A percentile compares a stretch with the other conserved stretches of the same genome.
These are phyloP conservation scores for Megaptera novaeangliae DNA, from an alignment of 2,113 vertebrate species.

Conservation along the genomic window DNA sequence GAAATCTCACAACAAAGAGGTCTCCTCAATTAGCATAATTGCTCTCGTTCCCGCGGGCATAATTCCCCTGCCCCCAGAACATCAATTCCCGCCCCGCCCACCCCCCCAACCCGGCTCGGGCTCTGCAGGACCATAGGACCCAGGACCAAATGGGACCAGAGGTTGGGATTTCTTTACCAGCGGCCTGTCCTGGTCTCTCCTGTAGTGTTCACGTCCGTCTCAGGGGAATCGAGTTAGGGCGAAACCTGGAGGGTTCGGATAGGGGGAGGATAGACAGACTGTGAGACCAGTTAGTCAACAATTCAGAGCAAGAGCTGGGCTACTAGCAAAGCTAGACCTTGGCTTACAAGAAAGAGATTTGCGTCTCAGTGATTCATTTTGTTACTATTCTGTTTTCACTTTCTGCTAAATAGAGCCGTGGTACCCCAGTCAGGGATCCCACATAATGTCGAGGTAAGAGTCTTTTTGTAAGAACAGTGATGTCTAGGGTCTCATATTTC, in stretches of 20 bases:
- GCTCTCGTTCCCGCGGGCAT: neutral
- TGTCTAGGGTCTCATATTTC: neutral
- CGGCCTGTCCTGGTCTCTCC: neutral
- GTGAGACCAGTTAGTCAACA: neutral
- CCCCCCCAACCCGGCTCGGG: neutral
- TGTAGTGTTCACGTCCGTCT: neutral
- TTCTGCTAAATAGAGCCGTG: neutral
- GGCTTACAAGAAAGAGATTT: neutral
- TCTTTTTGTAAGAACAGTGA: accelerated
- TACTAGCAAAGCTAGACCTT: neutral
- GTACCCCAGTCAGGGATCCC: neutral
- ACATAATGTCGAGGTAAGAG: neutral
- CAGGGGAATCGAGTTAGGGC: neutral
- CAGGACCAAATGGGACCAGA: neutral
- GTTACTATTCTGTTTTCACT: neutral
- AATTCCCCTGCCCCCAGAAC: neutral
- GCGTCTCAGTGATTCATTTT: neutral
- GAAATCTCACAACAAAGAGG: slow-evolving; percentile 41
- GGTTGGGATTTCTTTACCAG: neutral
- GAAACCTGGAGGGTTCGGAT: neutral
- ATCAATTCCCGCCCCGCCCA: neutral
- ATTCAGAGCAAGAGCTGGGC: neutral
- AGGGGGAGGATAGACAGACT: neutral
- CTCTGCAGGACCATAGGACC: neutral
- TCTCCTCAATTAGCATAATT: slow-evolving; percentile 33